Evolutionary conservation across 2,797 vertebrate genomes (phyloP).

Genomic region (Ambastaia sidthimunki): DNA sequence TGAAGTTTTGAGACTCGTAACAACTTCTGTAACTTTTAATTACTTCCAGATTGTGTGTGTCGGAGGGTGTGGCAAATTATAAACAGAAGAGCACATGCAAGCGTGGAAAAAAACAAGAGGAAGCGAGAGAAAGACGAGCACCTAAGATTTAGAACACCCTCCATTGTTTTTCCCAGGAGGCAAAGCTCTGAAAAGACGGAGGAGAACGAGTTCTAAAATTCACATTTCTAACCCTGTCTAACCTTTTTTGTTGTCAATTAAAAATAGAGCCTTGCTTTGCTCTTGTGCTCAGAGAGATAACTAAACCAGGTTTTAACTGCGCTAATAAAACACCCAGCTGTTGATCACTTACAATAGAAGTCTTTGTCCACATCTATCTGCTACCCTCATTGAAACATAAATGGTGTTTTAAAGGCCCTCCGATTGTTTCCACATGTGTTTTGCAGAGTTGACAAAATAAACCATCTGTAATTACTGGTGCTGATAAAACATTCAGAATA

Average conservation of each 20-base stretch:
- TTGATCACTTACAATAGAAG: constrained; percentile 33
- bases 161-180: neutral
- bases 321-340: constrained; percentile 38
- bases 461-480: constrained; percentile 20
- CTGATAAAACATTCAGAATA: constrained; percentile 25
- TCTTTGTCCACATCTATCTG: constrained; percentile 47
- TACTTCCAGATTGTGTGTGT: constrained; percentile 18
- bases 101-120: neutral
- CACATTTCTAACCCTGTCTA: constrained; percentile 8
- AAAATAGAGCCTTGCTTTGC: constrained; percentile 9
- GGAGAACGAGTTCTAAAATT: neutral
- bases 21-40: constrained; percentile 37
- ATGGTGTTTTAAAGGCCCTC: constrained; percentile 16
- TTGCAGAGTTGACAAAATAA: constrained; percentile 32
- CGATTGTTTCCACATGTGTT: constrained; percentile 40
- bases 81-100: neutral
- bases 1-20: constrained; percentile 16
- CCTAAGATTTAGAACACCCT: neutral
- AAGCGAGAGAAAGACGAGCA: neutral
- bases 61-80: constrained; percentile 24
- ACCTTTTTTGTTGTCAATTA: constrained; percentile 19
- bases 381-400: constrained; percentile 16
- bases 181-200: neutral
- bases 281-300: constrained; percentile 22
- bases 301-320: constrained; percentile 19